Conservation (phyloP, 92 coral and sea anemone species). For the Phenganax marumi region DNA sequence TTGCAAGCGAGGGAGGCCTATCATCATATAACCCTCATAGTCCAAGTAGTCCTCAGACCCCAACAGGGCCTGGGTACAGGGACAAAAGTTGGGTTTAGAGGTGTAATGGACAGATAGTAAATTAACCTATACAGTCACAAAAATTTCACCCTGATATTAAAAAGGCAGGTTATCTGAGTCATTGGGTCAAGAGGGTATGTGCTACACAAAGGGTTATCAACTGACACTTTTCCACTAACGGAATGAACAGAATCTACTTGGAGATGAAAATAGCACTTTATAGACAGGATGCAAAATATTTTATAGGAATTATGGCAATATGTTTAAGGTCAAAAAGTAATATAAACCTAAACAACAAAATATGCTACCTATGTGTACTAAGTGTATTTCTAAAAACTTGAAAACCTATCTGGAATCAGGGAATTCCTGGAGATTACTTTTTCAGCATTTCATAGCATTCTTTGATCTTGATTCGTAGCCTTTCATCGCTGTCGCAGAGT, state of each 20-base stretch:
- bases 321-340: background rate
- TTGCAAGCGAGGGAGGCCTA: background rate
- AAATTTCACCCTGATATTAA: background rate
- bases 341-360: background rate
- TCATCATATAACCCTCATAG: background rate
- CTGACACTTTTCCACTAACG: too few relatives aligned
- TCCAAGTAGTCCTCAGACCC: background rate
- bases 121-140: background rate
- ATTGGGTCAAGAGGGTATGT: too few relatives aligned
- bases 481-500: slow-evolving; percentile 34
- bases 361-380: background rate
- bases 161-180: too few relatives aligned
- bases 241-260: too few relatives aligned
- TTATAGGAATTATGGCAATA: too few relatives aligned
- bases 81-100: slow-evolving; percentile 40
- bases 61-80: slow-evolving; percentile 19
- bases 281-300: too few relatives aligned
- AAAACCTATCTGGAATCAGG: background rate
- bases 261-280: too few relatives aligned
- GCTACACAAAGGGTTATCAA: too few relatives aligned
- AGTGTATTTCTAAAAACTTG: background rate
- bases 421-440: background rate
- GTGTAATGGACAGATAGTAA: background rate
- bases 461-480: background rate
- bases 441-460: background rate